A percentile compares a stretch with the other conserved stretches of the same genome.
phyloP scores from a whole-genome alignment of 2,113 vertebrate genomes.

The Lepus americanus region DNA sequence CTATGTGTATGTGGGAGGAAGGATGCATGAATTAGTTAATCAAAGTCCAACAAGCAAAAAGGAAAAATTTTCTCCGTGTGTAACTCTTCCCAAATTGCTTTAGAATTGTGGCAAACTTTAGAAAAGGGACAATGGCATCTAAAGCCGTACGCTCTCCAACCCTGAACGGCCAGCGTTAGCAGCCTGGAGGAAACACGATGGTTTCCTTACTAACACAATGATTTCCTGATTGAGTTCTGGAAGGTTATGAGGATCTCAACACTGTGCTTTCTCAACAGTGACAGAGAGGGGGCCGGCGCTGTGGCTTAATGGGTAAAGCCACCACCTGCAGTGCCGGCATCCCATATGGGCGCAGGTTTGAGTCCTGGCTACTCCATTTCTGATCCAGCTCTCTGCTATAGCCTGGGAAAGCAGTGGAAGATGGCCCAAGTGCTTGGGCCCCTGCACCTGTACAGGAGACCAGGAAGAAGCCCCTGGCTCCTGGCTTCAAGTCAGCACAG shows the following conservation, averaged over 20 bases:
- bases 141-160: not conserved
- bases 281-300: not conserved
- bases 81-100: not conserved
- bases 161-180: not conserved
- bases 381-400: no score
- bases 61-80: not conserved
- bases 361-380: no score
- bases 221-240: constrained; percentile 55
- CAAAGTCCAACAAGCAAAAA: not conserved
- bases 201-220: constrained; percentile 44
- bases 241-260: not conserved
- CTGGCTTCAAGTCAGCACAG: no score
- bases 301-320: no score
- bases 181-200: not conserved
- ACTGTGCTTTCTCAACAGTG: constrained; percentile 56
- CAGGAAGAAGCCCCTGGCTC: no score
- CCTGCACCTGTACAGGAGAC: no score
- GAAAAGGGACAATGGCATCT: no score
- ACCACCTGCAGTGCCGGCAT: no score
- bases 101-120: not conserved
- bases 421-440: no score
- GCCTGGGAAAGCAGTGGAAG: no score
- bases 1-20: no score
- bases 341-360: no score
- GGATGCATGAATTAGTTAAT: not conserved